Conservation (phyloP, 2,888 invertebrate species). For the Caradrina clavipalpis region DNA sequence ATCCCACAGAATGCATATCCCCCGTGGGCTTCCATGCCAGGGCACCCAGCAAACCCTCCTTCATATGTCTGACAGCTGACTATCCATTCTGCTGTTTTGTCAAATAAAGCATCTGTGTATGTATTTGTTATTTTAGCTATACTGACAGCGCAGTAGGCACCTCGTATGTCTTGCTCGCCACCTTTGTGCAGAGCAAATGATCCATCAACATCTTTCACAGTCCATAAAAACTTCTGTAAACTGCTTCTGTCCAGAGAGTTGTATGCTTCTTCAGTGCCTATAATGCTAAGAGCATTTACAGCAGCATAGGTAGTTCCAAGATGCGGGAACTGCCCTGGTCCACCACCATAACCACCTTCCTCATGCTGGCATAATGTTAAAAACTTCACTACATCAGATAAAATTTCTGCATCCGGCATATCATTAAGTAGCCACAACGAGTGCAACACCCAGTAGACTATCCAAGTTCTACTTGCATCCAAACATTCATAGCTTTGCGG, state of each 20-base stretch:
- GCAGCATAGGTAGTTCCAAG: slow-evolving; percentile 99
- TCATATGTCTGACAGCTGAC: slow-evolving; percentile 99
- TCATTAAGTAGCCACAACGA: slow-evolving; percentile 93
- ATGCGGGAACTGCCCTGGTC: slow-evolving; percentile 97
- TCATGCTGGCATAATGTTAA: slow-evolving; percentile 93
- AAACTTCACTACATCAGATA: slow-evolving; percentile 83
- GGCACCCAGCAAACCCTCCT: slow-evolving; percentile 98
- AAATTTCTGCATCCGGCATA: slow-evolving; percentile 84
- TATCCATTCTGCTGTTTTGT: slow-evolving; percentile 97
- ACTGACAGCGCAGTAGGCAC: slow-evolving; percentile 98
- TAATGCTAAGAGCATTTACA: slow-evolving; percentile 97
- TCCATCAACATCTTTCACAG: slow-evolving; percentile 95
- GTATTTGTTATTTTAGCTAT: slow-evolving; percentile 97
- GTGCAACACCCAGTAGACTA: slow-evolving; percentile 99
- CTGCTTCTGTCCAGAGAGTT: slow-evolving; percentile 95
- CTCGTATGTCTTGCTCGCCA: slow-evolving; percentile 98
- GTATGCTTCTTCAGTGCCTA: slow-evolving; percentile 97
- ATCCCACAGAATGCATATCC: slow-evolving; percentile 99
- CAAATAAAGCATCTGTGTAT: slow-evolving; percentile 94
- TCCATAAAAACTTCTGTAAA: slow-evolving; percentile 94
- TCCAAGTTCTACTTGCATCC: slow-evolving; percentile 99
- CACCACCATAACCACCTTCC: slow-evolving; percentile 98
- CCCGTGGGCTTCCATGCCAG: slow-evolving; percentile 99
- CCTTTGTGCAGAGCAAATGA: slow-evolving; percentile 97
- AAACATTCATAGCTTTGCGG: slow-evolving; percentile 95